These are phyloP conservation scores for Cantharis nigra DNA, from an alignment of 2,888 invertebrate genomes.

Conservation along the genomic window DNA sequence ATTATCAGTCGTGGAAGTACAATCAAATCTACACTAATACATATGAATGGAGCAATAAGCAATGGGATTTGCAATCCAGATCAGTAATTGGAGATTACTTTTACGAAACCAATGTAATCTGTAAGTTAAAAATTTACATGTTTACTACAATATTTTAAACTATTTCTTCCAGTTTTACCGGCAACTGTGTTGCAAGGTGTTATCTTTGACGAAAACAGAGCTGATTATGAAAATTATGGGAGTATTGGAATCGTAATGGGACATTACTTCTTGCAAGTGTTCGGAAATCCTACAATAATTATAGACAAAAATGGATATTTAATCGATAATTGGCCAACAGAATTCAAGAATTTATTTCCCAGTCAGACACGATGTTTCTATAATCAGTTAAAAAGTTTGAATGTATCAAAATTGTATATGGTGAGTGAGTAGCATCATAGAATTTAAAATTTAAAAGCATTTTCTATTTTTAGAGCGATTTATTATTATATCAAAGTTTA, in stretches of 20 bases:
- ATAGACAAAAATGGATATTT: conserved; percentile 6
- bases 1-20: conserved; percentile 12
- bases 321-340: neutral
- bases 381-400: neutral
- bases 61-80: conserved; percentile 13
- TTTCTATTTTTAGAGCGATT: conserved; percentile 9
- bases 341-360: neutral
- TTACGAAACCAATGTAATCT: conserved; percentile 11
- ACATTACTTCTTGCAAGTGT: conserved; percentile 86
- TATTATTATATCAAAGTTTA: conserved; percentile 12
- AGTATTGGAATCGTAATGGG: conserved; percentile 86
- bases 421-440: neutral
- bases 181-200: conserved; percentile 86
- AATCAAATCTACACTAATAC: conserved; percentile 8
- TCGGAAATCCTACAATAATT: conserved; percentile 52
- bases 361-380: conserved; percentile 2
- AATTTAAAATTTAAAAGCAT: neutral
- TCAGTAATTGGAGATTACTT: conserved; percentile 19
- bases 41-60: conserved; percentile 2
- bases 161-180: conserved; percentile 59
- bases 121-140: conserved; percentile 5
- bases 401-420: neutral
- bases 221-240: conserved; percentile 85
- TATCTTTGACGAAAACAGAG: conserved; percentile 82
- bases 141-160: neutral